These are phyloP conservation scores for Meganola albula DNA, from an alignment of 2,888 invertebrate genomes.

Conservation along the genomic window DNA sequence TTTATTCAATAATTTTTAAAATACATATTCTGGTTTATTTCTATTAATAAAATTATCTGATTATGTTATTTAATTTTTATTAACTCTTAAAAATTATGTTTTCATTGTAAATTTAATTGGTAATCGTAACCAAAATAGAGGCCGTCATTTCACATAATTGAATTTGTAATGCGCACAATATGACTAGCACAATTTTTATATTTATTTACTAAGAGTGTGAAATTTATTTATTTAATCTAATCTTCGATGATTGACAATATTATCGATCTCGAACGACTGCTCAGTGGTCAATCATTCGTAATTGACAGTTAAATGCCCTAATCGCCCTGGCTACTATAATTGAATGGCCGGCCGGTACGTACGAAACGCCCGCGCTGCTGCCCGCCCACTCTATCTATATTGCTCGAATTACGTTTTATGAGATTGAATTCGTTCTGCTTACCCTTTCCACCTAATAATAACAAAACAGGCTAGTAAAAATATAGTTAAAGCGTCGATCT, in stretches of 20 bases:
- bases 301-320: constrained; percentile 64
- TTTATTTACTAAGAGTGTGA: no score
- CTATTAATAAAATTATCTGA: no score
- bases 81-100: no score
- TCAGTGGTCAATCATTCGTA: constrained; percentile 40
- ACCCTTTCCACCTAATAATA: constrained; percentile 13
- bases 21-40: no score
- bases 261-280: constrained; percentile 29
- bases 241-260: constrained; percentile 33
- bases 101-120: no score
- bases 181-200: no score
- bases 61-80: no score
- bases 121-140: no score
- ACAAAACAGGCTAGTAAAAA: constrained; percentile 27
- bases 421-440: constrained; percentile 30
- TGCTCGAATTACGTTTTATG: constrained; percentile 28
- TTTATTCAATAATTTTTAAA: no score
- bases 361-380: constrained; percentile 35
- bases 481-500: constrained; percentile 23
- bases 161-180: no score
- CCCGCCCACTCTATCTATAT: constrained; percentile 29
- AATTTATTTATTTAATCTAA: no score
- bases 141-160: no score
- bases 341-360: constrained; percentile 38
- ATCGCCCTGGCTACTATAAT: constrained; percentile 48